phyloP scores from a whole-genome alignment of 1,140 invertebrate genomes.

The Helicoverpa zea region DNA sequence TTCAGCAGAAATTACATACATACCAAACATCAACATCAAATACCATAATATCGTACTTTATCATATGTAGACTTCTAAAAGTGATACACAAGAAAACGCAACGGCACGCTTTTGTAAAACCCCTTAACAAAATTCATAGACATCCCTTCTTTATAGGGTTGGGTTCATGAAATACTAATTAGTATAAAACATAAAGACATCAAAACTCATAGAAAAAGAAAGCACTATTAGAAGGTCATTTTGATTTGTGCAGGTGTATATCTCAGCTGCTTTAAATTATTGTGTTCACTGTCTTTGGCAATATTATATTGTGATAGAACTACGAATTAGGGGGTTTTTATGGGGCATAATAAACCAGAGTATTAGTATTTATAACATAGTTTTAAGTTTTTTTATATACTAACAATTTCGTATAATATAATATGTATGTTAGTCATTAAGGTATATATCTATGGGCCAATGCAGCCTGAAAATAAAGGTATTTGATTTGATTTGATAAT shows the following conservation, averaged over 20 bases:
- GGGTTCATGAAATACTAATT: conserved; percentile 15
- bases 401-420: too few relatives aligned
- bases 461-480: too few relatives aligned
- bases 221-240: conserved; percentile 9
- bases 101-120: not conserved
- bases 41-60: too few relatives aligned
- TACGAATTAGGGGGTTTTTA: conserved; percentile 27
- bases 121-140: not conserved
- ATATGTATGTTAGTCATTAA: too few relatives aligned
- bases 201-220: conserved; percentile 37
- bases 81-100: too few relatives aligned
- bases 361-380: too few relatives aligned
- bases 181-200: conserved; percentile 28
- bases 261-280: conserved; percentile 63
- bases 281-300: not conserved
- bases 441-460: too few relatives aligned
- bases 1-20: not conserved
- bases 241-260: conserved; percentile 65
- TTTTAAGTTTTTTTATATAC: too few relatives aligned
- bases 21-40: too few relatives aligned
- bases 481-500: too few relatives aligned
- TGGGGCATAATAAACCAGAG: conserved; percentile 1
- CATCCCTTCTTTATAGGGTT: conserved; percentile 3
- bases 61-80: too few relatives aligned
- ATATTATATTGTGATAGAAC: conserved; percentile 4